Evolutionary conservation across 2,888 invertebrate genomes (phyloP), one percentile per base, ranked within the genome.

Genomic region (Rhodophaea formosa): DNA sequence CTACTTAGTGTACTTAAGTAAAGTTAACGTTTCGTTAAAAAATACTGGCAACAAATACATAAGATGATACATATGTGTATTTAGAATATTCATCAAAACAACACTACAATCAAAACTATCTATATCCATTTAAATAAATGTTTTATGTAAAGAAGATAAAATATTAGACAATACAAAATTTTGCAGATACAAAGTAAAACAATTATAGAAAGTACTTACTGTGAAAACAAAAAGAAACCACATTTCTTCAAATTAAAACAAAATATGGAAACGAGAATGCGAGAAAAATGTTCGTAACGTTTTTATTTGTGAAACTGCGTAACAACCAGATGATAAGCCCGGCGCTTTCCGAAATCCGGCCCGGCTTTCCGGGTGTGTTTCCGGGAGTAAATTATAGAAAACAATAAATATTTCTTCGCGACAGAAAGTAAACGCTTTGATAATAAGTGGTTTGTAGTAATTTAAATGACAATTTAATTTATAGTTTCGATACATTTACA

Each of bases 321-420:
- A 35, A 32, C 30, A 16, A 45, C 53, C 54, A 32, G 54, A 55
- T 55, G 45, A 53, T 51, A 55, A 44, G 43, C 44, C 23, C 42
- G 3, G 29, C 15, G 53, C 43, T 42, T 53, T 42, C 17, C 43
- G 53, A 30, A 16, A 12, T 53, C 53, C 53, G 44, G 43, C 29
- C 29, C 29, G 23, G 14, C 53, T 23, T 30, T 53, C 53, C 53
- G 43, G 53, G 14, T 17, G 10, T 53, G 42, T 53, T 53, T 53
- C 53, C 53, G 53, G 43, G 15, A 23, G 42, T 53, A 44, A 53
- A 53, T 53, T 53, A 53, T 43, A 43, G 30, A 42, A 30, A 44
- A 43, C 12, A 14, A 14, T 53, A 30, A 29, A 23, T 14, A 44
- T n/a, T 47, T 5, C 29, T 14, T 8, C 39, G n/a, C 39, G 12